phyloP scores from a whole-genome alignment of 2,113 vertebrate genomes.

The Rhegmatorhina hoffmannsi region DNA sequence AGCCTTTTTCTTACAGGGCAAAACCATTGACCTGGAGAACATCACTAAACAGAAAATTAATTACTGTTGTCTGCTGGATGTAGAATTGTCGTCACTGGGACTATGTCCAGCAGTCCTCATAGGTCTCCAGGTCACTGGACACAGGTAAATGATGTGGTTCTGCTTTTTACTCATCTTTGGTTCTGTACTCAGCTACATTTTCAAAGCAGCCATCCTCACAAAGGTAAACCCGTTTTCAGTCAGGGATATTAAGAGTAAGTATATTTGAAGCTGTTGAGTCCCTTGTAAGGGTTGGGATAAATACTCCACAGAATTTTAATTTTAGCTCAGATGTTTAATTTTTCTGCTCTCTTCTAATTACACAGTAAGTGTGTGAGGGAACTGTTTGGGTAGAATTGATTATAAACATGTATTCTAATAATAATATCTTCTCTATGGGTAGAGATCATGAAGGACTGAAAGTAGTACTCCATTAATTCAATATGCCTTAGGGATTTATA shows the following conservation, averaged over 20 bases:
- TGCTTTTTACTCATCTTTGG: background rate
- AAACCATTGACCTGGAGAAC: background rate
- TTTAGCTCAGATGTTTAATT: background rate
- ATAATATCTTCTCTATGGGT: background rate
- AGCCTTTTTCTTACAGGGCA: background rate
- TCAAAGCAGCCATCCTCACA: background rate
- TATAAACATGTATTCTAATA: background rate
- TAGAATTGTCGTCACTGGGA: background rate
- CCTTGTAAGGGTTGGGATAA: background rate
- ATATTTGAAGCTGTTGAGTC: background rate
- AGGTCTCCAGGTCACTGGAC: background rate
- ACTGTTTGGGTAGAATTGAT: background rate
- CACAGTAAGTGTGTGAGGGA: background rate
- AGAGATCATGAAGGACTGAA: background rate
- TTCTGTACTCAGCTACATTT: background rate
- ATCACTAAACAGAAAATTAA: background rate
- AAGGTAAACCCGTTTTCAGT: background rate
- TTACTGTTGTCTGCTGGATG: background rate
- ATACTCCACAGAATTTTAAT: background rate
- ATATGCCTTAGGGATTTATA: background rate
- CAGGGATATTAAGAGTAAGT: background rate
- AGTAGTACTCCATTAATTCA: background rate
- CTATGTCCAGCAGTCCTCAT: background rate
- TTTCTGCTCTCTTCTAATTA: background rate
- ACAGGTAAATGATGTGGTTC: background rate